Conservation (phyloP, 2,113 vertebrate species). For the Cacatua alba region DNA sequence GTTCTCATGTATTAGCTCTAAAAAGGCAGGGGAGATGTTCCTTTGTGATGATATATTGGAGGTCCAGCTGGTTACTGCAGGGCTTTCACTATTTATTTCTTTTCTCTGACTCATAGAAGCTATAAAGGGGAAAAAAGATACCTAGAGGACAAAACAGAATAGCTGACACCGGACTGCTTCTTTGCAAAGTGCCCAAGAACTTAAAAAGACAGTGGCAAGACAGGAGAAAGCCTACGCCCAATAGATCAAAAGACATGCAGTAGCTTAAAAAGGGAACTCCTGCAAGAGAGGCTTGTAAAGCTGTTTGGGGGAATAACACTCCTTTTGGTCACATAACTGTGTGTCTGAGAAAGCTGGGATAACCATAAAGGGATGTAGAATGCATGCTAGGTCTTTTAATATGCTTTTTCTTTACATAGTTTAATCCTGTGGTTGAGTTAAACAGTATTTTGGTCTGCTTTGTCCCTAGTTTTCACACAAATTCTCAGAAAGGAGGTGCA, state of each 20-base stretch:
- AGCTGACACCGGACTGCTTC: not conserved
- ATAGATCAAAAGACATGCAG: slow-evolving; percentile 19
- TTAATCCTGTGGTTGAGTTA: slow-evolving; percentile 25
- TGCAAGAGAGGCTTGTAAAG: not conserved
- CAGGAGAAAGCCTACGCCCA: not conserved
- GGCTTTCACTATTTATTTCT: not conserved
- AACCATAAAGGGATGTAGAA: slow-evolving; percentile 1
- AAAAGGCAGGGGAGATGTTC: not conserved
- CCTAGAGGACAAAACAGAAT: not conserved
- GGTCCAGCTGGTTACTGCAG: not conserved
- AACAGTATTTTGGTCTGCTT: not conserved
- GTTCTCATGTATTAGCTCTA: not conserved
- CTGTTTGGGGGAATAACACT: not conserved
- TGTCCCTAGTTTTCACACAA: slow-evolving; percentile 9
- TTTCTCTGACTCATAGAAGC: not conserved
- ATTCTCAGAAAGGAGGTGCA: not conserved
- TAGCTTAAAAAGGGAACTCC: not conserved
- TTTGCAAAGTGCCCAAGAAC: not conserved
- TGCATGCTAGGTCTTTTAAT: not conserved
- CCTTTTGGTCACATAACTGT: slow-evolving; percentile 22
- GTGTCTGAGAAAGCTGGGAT: not conserved
- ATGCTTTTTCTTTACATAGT: not conserved
- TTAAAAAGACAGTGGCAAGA: not conserved
- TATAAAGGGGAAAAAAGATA: not conserved
- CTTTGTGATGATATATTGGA: not conserved